These are phyloP conservation scores for Ochropacha duplaris DNA, from an alignment of 2,888 invertebrate species.

Conservation along the genomic window DNA sequence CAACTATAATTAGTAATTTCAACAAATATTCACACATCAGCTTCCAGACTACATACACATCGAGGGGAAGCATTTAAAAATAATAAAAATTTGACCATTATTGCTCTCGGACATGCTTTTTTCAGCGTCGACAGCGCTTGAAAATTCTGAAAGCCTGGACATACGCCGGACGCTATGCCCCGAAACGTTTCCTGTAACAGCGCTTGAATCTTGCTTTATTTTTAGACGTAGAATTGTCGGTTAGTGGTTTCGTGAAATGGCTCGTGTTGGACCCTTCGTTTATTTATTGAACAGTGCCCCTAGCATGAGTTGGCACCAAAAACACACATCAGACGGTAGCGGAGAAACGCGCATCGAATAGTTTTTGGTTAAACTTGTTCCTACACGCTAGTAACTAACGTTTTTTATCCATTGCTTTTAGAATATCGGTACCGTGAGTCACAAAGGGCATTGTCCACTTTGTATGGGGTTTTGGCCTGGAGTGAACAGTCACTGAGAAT, in stretches of 20 bases:
- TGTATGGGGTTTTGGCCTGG: too few relatives aligned
- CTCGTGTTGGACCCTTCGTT: background rate
- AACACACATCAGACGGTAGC: too few relatives aligned
- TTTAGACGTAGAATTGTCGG: constrained; percentile 9
- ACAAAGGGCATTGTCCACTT: too few relatives aligned
- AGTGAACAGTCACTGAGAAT: too few relatives aligned
- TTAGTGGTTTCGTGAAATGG: background rate
- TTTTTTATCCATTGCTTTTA: too few relatives aligned
- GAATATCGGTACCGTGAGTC: too few relatives aligned
- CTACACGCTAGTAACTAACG: too few relatives aligned
- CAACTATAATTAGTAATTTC: too few relatives aligned
- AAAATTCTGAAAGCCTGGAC: constrained; percentile 4
- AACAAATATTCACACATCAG: background rate
- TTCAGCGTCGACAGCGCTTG: constrained; percentile 18
- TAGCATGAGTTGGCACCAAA: too few relatives aligned
- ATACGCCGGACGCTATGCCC: background rate
- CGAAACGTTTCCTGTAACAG: constrained; percentile 16
- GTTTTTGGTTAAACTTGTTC: too few relatives aligned
- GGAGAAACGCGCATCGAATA: too few relatives aligned
- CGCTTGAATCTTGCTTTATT: constrained; percentile 16
- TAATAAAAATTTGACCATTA: constrained; percentile 44
- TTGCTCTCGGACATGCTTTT: constrained; percentile 17
- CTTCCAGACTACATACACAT: constrained; percentile 23
- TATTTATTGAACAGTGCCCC: background rate
- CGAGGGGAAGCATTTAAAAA: constrained; percentile 26